Conservation (phyloP, 1,140 invertebrate species). For the Papilio glaucus region DNA sequence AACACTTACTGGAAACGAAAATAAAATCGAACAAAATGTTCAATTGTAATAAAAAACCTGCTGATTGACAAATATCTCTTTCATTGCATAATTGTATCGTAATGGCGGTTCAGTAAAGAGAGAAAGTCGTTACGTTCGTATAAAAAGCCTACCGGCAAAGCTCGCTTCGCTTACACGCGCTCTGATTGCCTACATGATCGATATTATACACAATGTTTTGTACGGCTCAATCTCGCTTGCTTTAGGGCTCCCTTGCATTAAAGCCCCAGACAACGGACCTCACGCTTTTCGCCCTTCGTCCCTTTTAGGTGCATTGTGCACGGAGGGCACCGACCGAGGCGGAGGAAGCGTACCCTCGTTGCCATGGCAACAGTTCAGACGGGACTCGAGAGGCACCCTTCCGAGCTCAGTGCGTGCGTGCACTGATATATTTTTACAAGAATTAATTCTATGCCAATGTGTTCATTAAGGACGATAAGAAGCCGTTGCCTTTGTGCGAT, state of each 20-base stretch:
- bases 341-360: constrained; percentile 73
- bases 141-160: constrained; percentile 32
- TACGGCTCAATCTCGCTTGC: constrained; percentile 38
- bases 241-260: constrained; percentile 57
- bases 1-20: neutral
- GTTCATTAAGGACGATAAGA: constrained; percentile 65
- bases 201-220: constrained; percentile 32
- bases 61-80: constrained; percentile 5
- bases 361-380: constrained; percentile 76
- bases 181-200: constrained; percentile 34
- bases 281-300: constrained; percentile 69
- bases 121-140: constrained; percentile 34
- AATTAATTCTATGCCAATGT: constrained; percentile 68
- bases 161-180: constrained; percentile 8
- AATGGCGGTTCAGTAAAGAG: constrained; percentile 18
- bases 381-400: constrained; percentile 49
- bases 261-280: constrained; percentile 69
- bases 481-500: constrained; percentile 49
- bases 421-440: constrained; percentile 70
- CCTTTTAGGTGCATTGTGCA: constrained; percentile 72
- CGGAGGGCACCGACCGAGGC: constrained; percentile 72
- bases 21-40: neutral
- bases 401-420: constrained; percentile 48
- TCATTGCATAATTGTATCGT: constrained; percentile 25
- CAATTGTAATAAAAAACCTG: neutral